Evolutionary conservation across 2,888 invertebrate species (phyloP).

Genomic region (Cheilosia scutellata): DNA sequence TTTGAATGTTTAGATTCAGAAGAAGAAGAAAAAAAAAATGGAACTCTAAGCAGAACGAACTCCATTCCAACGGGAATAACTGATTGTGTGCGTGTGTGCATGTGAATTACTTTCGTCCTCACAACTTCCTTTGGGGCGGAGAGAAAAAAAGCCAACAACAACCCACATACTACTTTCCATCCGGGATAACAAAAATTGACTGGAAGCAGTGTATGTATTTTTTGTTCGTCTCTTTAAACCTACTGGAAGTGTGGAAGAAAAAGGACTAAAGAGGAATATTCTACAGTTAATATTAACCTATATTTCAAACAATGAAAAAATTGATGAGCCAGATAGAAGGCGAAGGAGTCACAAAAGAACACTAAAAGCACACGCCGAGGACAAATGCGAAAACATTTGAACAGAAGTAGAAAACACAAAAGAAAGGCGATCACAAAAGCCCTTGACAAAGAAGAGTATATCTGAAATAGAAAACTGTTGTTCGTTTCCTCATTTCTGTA

Average conservation of each 20-base stretch:
- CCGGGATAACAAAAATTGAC: constrained; percentile 72
- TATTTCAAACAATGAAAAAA: constrained; percentile 59
- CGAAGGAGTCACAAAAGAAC: constrained; percentile 13
- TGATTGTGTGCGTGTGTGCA: constrained; percentile 28
- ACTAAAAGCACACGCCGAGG: constrained; percentile 5
- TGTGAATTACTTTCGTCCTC: constrained; percentile 36
- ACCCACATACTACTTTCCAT: constrained; percentile 61
- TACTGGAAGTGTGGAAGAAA: constrained; percentile 55
- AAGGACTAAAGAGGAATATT: constrained; percentile 39
- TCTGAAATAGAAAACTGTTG: constrained; percentile 28
- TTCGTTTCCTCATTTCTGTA: constrained; percentile 34
- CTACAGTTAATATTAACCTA: constrained; percentile 72
- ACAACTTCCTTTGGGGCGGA: constrained; percentile 27
- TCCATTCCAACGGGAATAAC: constrained; percentile 31
- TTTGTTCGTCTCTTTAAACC: constrained; percentile 2
- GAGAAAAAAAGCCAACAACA: constrained; percentile 16
- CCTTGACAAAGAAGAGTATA: constrained; percentile 42
- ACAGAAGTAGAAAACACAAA: constrained; percentile 10
- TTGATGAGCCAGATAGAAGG: constrained; percentile 47
- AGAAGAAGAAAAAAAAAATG: constrained; percentile 9
- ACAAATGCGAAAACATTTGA: not conserved
- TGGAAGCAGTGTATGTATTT: constrained; percentile 48
- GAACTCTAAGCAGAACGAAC: constrained; percentile 21
- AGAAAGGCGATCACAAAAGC: constrained; percentile 20
- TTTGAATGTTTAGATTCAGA: constrained; percentile 28